Evolutionary conservation across 1,140 invertebrate species (phyloP).

Genomic region (Gerris buenoi): DNA sequence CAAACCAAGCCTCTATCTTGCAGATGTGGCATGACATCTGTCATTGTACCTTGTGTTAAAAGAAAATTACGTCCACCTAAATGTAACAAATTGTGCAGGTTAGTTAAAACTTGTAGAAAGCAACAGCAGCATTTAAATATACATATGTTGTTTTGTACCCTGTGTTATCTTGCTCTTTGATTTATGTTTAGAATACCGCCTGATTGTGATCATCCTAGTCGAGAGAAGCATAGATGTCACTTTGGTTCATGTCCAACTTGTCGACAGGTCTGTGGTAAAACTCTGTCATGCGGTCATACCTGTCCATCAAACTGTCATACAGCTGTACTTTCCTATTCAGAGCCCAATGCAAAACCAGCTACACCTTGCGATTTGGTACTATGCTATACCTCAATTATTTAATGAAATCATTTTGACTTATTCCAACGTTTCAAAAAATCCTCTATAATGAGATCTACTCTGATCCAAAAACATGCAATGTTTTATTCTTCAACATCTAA

Average conservation of each 20-base stretch:
- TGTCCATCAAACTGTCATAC: slow-evolving; percentile 68
- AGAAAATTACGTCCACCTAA: slow-evolving; percentile 58
- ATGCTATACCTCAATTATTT: too few relatives aligned
- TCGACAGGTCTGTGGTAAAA: slow-evolving; percentile 50
- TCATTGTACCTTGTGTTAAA: slow-evolving; percentile 69
- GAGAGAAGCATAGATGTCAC: slow-evolving; percentile 67
- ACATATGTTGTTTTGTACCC: too few relatives aligned
- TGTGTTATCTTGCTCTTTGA: too few relatives aligned
- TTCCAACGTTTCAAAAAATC: too few relatives aligned
- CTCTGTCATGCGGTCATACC: slow-evolving; percentile 51
- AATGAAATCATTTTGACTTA: too few relatives aligned
- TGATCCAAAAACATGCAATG: too few relatives aligned
- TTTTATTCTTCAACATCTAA: too few relatives aligned
- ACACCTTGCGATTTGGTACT: slow-evolving; percentile 58
- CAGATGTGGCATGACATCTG: slow-evolving; percentile 60
- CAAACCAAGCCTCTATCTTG: slow-evolving; percentile 62
- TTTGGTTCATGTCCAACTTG: slow-evolving; percentile 76
- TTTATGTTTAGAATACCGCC: slow-evolving; percentile 51
- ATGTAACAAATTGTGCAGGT: slow-evolving; percentile 57
- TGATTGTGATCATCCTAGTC: slow-evolving; percentile 58
- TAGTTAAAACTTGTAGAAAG: too few relatives aligned
- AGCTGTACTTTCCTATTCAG: slow-evolving; percentile 48
- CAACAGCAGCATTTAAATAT: too few relatives aligned
- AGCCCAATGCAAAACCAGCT: slow-evolving; percentile 37
- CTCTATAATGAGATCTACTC: too few relatives aligned